Conservation (phyloP, 2,113 vertebrate genomes). For the Sorex araneus region DNA sequence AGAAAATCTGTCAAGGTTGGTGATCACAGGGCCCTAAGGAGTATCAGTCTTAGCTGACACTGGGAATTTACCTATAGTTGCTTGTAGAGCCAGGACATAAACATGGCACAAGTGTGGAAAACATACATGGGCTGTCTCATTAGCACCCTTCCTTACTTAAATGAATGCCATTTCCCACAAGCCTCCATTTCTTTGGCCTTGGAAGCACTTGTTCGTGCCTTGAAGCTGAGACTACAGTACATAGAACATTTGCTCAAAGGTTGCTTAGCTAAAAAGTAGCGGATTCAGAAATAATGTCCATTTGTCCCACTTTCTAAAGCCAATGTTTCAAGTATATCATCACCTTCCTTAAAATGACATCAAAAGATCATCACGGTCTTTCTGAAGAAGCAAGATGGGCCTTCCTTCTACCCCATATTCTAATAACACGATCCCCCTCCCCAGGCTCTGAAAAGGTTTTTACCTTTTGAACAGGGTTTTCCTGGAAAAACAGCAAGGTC, state of each 20-base stretch:
- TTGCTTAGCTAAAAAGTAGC: constrained; percentile 9
- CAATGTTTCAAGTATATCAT: neutral
- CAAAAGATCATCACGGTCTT: neutral
- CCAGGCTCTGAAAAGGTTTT: neutral
- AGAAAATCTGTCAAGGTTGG: neutral
- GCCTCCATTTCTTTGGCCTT: constrained; percentile 22
- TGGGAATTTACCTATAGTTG: neutral
- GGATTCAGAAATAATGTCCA: neutral
- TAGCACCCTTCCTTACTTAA: neutral
- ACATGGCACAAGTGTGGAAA: constrained; percentile 3
- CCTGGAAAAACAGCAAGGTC: neutral
- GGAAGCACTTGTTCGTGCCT: constrained; percentile 27
- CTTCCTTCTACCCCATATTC: neutral
- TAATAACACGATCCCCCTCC: neutral
- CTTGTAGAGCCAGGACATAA: neutral
- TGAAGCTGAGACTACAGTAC: neutral
- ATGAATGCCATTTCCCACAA: constrained; percentile 25
- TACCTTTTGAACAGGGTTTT: neutral
- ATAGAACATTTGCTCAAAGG: neutral
- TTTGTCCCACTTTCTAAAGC: neutral
- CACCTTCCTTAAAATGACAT: neutral
- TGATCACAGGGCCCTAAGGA: neutral
- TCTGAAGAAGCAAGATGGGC: neutral
- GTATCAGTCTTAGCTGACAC: neutral
- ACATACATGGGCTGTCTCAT: neutral